Conservation (phyloP, 2,888 invertebrate genomes). For the Caprella mutica region DNA sequence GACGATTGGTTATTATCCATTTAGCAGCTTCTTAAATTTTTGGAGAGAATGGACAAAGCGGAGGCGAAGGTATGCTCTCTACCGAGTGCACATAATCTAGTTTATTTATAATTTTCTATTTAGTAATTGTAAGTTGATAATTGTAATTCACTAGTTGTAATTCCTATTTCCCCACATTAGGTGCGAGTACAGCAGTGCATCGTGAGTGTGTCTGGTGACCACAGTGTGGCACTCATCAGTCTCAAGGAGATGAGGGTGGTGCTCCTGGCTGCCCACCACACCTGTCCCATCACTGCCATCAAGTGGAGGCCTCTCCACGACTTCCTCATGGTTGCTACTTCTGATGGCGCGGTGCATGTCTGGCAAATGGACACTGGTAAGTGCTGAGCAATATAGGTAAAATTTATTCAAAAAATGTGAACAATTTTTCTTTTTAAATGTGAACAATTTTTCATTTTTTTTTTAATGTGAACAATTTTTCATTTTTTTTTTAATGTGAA, state of each 20-base stretch:
- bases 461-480: background rate
- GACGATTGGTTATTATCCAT: no score
- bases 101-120: no score
- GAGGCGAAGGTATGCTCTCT: no score
- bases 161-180: conserved; percentile 51
- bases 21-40: no score
- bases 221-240: conserved; percentile 89
- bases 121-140: background rate
- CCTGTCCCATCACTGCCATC: conserved; percentile 89
- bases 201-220: conserved; percentile 93
- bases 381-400: conserved; percentile 12
- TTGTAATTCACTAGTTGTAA: background rate
- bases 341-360: conserved; percentile 94
- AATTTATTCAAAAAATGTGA: no score
- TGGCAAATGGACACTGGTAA: conserved; percentile 98
- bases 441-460: no score
- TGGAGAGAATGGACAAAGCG: no score
- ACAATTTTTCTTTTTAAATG: no score
- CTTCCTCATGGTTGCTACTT: conserved; percentile 92
- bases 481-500: background rate
- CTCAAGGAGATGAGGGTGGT: conserved; percentile 87
- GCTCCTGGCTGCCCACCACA: conserved; percentile 81
- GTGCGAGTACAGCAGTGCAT: conserved; percentile 83
- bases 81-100: no score
- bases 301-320: conserved; percentile 96